Evolutionary conservation across 2,888 invertebrate species (phyloP).

Genomic region (Lithophane ornitopus): DNA sequence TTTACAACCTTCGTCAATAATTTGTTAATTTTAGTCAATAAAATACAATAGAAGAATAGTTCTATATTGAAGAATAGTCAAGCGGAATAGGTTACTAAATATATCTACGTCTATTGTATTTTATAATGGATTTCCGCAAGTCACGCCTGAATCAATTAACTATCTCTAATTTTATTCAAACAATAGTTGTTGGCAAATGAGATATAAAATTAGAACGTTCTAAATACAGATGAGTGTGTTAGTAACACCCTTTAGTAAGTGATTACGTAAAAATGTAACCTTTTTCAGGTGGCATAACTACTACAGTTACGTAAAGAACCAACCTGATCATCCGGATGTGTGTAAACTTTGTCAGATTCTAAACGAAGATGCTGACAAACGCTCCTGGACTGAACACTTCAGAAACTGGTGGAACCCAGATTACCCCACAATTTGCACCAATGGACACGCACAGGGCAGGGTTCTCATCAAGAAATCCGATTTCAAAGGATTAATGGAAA

Average conservation of each 20-base stretch:
- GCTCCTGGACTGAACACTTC: constrained; percentile 68
- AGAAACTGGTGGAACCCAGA: constrained; percentile 81
- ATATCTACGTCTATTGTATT: no score
- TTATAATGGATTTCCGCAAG: no score
- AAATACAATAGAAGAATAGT: no score
- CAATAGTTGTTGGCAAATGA: no score
- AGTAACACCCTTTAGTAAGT: no score
- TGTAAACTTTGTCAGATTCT: constrained; percentile 78
- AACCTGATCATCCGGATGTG: constrained; percentile 67
- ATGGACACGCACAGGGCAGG: constrained; percentile 32
- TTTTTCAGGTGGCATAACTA: constrained; percentile 81
- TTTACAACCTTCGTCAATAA: background rate
- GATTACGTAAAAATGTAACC: no score
- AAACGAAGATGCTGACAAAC: constrained; percentile 65
- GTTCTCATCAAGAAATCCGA: constrained; percentile 3
- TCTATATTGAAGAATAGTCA: no score
- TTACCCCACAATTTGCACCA: constrained; percentile 62
- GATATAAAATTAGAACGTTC: no score
- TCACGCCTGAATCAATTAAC: no score
- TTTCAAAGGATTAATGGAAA: background rate
- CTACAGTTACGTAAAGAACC: constrained; percentile 72
- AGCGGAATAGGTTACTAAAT: no score
- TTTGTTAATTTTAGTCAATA: no score
- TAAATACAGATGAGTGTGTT: background rate
- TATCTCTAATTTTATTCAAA: no score